These are phyloP conservation scores for Barypeithes pellucidus DNA, from an alignment of 2,888 invertebrate species.

Conservation along the genomic window DNA sequence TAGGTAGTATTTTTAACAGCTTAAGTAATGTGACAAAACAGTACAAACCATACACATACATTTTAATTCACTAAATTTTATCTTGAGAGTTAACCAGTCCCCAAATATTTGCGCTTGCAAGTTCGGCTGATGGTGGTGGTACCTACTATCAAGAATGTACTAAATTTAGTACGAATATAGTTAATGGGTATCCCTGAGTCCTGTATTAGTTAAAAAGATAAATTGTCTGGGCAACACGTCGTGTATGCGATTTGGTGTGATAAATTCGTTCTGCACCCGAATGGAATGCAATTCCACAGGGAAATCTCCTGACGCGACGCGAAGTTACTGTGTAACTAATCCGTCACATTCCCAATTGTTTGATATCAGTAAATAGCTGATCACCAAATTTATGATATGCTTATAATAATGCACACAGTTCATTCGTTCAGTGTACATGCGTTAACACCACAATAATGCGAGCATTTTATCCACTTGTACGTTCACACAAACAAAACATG, in stretches of 20 bases:
- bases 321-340: constrained; percentile 64
- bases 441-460: constrained; percentile 48
- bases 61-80: too few species aligned
- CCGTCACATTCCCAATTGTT: constrained; percentile 66
- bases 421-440: constrained; percentile 58
- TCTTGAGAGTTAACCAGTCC: too few species aligned
- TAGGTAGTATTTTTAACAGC: too few species aligned
- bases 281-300: constrained; percentile 66
- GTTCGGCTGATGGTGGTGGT: too few species aligned
- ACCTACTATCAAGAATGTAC: background rate
- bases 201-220: constrained; percentile 63
- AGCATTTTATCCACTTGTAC: constrained; percentile 58
- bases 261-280: constrained; percentile 62
- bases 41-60: too few species aligned
- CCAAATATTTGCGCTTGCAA: too few species aligned
- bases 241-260: constrained; percentile 62
- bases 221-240: constrained; percentile 59
- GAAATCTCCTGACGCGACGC: constrained; percentile 63
- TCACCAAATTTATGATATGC: constrained; percentile 65
- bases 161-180: background rate
- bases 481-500: constrained; percentile 59
- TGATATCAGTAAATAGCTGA: constrained; percentile 65
- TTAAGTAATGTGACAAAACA: too few species aligned
- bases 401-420: constrained; percentile 63
- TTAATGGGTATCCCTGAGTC: background rate